Evolutionary conservation across 2,888 invertebrate genomes (phyloP).

Genomic region (Drosophila fungiperda): DNA sequence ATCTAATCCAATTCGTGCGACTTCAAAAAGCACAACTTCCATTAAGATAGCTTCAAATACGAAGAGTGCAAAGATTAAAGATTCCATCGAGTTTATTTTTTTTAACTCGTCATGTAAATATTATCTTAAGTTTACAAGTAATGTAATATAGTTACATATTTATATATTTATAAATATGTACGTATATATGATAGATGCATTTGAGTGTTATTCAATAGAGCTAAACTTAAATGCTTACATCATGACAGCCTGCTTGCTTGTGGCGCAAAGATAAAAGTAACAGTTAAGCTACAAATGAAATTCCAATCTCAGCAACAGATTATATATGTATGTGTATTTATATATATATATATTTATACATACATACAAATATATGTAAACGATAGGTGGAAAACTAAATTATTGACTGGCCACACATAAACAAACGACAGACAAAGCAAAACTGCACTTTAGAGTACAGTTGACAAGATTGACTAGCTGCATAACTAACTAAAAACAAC

Average conservation of each 20-base stretch:
- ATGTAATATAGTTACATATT: conserved; percentile 1
- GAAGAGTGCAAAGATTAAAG: not conserved
- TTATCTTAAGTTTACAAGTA: conserved; percentile 8
- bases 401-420: conserved; percentile 26
- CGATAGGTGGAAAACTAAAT: conserved; percentile 18
- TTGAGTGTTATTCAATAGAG: conserved; percentile 18
- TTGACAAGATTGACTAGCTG: conserved; percentile 82
- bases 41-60: not conserved
- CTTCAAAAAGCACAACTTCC: not conserved
- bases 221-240: conserved; percentile 63
- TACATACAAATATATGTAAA: not conserved
- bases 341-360: not conserved
- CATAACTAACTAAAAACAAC: conserved; percentile 49
- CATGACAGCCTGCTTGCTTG: conserved; percentile 39
- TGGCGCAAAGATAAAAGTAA: conserved; percentile 45
- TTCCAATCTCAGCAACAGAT: conserved; percentile 51
- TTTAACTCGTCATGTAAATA: not conserved
- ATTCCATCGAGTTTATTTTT: not conserved
- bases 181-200: not conserved
- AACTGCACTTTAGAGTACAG: conserved; percentile 68
- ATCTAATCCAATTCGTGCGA: not conserved
- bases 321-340: not conserved
- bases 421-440: conserved; percentile 33
- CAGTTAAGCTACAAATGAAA: conserved; percentile 46
- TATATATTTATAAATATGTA: not conserved